phyloP scores from a whole-genome alignment of 2,888 invertebrate genomes.

The Oxyteleia sp. region DNA sequence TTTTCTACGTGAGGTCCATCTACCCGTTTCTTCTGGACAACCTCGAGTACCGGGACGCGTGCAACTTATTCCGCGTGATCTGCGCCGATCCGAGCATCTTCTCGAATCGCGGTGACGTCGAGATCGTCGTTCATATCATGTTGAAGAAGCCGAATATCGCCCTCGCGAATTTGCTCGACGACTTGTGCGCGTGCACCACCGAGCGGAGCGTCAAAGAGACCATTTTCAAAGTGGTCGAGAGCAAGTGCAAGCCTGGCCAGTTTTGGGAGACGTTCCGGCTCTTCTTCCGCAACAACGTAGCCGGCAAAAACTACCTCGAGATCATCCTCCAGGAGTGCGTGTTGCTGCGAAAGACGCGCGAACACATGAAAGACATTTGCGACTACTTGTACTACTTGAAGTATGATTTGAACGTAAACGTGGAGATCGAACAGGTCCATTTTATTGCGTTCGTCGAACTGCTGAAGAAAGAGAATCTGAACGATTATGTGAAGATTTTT shows the following conservation, averaged over 20 bases:
- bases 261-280: constrained; percentile 55
- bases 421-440: background rate
- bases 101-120: constrained; percentile 3
- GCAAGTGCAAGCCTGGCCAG: constrained; percentile 10
- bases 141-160: constrained; percentile 2
- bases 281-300: constrained; percentile 31
- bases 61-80: background rate
- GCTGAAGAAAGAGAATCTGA: constrained; percentile 18
- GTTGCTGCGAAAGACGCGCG: background rate
- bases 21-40: background rate
- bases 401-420: constrained; percentile 14
- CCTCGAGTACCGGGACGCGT: constrained; percentile 18
- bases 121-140: background rate
- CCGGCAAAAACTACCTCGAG: constrained; percentile 14
- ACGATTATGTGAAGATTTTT: constrained; percentile 32
- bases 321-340: constrained; percentile 42
- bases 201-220: background rate
- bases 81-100: background rate
- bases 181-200: background rate
- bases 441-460: constrained; percentile 17
- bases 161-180: constrained; percentile 6
- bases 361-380: constrained; percentile 50
- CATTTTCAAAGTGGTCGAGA: constrained; percentile 13
- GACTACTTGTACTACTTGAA: constrained; percentile 50
- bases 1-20: constrained; percentile 10